A percentile compares a stretch with the other conserved stretches of the same genome.
phyloP scores from a whole-genome alignment of 2,888 invertebrate genomes.

The Acronicta aceris region DNA sequence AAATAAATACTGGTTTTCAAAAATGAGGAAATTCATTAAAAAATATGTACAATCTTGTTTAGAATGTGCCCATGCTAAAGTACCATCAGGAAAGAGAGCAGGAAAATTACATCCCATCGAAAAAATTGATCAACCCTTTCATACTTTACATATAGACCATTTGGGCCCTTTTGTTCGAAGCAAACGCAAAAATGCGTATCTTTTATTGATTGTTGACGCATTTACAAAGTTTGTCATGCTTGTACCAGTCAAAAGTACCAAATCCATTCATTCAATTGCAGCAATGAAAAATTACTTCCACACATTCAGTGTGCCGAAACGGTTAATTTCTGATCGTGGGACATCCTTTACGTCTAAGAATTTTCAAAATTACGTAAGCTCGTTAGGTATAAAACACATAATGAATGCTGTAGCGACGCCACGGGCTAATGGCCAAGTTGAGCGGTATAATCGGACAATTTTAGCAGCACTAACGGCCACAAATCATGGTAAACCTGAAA shows the following conservation, averaged over 20 bases:
- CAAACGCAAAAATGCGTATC: conserved; percentile 11
- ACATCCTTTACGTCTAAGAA: conserved; percentile 5
- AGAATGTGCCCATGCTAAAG: conserved; percentile 10
- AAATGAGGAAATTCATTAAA: background rate
- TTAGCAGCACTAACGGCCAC: background rate
- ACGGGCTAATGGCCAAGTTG: conserved; percentile 3
- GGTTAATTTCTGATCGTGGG: conserved; percentile 3
- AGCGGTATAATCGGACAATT: conserved; percentile 5
- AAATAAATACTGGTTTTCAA: conserved; percentile 5
- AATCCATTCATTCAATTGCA: background rate
- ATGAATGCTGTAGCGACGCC: conserved; percentile 1
- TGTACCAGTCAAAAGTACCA: conserved; percentile 3
- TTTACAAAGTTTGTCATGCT: conserved; percentile 14
- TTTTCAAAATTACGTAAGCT: background rate
- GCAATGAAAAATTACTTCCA: conserved; percentile 5
- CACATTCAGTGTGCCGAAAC: conserved; percentile 7
- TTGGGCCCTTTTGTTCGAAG: conserved; percentile 25
- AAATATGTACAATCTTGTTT: conserved; percentile 1
- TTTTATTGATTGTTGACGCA: conserved; percentile 19
- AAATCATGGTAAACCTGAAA: conserved; percentile 1
- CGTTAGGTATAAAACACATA: conserved; percentile 6
- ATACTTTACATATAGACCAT: conserved; percentile 6
- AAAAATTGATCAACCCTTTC: background rate
- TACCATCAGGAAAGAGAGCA: background rate
- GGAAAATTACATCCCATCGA: background rate